A percentile compares a stretch with the other conserved stretches of the same genome.
Conservation (phyloP, 2,113 vertebrate species). For the Eleginops maclovinus region DNA sequence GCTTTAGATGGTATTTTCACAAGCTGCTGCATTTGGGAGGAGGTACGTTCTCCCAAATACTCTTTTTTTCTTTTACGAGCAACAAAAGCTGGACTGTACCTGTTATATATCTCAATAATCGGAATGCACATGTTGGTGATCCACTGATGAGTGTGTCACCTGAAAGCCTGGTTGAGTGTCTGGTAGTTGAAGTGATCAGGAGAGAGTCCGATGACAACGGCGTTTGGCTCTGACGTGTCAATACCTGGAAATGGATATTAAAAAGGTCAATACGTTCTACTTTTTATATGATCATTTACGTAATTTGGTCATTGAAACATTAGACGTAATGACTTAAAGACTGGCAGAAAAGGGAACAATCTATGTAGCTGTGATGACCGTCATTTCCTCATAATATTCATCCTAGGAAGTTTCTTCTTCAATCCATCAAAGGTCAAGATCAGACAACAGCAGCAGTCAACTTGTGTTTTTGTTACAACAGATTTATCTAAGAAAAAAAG, state of each 20-base stretch:
- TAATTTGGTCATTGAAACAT: too few relatives aligned
- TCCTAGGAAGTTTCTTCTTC: too few relatives aligned
- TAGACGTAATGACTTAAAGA: too few relatives aligned
- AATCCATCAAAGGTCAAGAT: too few relatives aligned
- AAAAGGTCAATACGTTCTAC: background rate
- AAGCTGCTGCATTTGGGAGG: background rate
- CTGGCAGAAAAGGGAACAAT: too few relatives aligned
- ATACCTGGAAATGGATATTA: slow-evolving; percentile 82
- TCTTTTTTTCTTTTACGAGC: background rate
- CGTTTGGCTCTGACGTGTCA: slow-evolving; percentile 89
- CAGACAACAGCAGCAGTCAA: too few relatives aligned
- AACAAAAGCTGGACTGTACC: background rate
- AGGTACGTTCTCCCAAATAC: background rate
- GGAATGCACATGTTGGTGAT: background rate
- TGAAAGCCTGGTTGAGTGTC: slow-evolving; percentile 92
- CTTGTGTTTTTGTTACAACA: too few relatives aligned
- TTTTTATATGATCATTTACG: too few relatives aligned
- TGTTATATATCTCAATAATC: background rate
- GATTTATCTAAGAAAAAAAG: too few relatives aligned
- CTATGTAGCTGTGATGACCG: too few relatives aligned
- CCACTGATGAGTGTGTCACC: slow-evolving; percentile 50
- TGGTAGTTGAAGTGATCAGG: slow-evolving; percentile 94
- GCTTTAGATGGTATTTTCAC: background rate
- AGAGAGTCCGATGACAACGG: slow-evolving; percentile 93
- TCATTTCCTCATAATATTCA: too few relatives aligned